A percentile compares a stretch with the other conserved stretches of the same genome.
Conservation (phyloP, 2,797 vertebrate genomes). For the Todus mexicanus region DNA sequence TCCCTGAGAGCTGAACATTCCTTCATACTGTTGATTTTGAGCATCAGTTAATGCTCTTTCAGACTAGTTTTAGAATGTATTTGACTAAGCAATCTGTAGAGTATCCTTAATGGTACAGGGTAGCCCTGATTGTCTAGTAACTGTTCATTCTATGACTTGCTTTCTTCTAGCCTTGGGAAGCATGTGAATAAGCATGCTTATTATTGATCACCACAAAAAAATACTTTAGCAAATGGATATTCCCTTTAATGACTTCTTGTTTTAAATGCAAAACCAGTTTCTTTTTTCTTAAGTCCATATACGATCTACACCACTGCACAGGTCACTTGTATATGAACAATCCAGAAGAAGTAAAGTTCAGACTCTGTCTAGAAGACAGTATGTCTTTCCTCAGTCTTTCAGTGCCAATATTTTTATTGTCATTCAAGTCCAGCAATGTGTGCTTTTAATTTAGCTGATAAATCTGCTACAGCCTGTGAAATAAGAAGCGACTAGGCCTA, state of each 20-base stretch:
- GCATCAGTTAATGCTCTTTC: background rate
- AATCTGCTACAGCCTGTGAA: background rate
- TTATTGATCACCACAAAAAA: background rate
- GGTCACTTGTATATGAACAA: background rate
- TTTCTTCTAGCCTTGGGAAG: background rate
- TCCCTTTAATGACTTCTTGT: background rate
- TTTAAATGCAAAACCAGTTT: background rate
- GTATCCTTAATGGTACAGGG: background rate
- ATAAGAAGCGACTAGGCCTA: background rate
- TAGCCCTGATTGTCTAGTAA: background rate
- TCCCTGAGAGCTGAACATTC: background rate
- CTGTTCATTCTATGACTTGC: background rate
- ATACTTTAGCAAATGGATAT: background rate
- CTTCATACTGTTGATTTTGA: background rate
- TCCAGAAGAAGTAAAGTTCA: background rate
- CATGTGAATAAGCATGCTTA: background rate
- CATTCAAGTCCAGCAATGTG: background rate
- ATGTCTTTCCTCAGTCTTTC: background rate
- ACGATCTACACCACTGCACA: background rate
- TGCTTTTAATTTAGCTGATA: slow-evolving; percentile 9
- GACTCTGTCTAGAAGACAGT: background rate
- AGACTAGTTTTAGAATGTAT: background rate
- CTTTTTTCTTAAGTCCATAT: background rate
- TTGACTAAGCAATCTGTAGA: background rate
- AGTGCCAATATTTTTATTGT: background rate